These are phyloP conservation scores for Neostethus bicornis DNA, from an alignment of 2,797 vertebrate genomes.

Conservation along the genomic window DNA sequence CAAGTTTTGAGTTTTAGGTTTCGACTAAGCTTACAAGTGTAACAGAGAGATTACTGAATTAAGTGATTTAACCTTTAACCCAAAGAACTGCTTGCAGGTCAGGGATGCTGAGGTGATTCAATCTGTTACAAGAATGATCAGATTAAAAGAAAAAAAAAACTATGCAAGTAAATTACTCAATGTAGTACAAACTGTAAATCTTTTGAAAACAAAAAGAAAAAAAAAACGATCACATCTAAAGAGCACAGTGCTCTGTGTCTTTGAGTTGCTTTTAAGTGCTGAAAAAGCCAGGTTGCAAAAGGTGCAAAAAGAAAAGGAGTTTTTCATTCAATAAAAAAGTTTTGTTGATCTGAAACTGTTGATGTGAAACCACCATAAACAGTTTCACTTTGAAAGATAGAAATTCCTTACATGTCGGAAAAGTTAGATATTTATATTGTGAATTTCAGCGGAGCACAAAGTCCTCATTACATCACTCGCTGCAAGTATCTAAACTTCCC, in stretches of 20 bases:
- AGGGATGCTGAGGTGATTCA: not conserved
- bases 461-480: conserved; percentile 53
- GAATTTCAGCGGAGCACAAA: conserved; percentile 49
- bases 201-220: not conserved
- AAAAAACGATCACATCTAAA: not conserved
- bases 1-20: not conserved
- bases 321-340: conserved; percentile 5
- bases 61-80: conserved; percentile 2
- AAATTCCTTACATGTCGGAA: conserved; percentile 25
- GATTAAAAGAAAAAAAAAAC: not conserved
- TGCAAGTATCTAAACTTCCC: conserved; percentile 11
- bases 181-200: conserved; percentile 1
- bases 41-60: conserved; percentile 5
- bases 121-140: not conserved
- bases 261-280: not conserved
- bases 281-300: not conserved
- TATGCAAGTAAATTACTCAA: conserved; percentile 7
- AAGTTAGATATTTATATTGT: conserved; percentile 19
- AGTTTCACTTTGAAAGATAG: conserved; percentile 9
- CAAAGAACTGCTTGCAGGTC: not conserved
- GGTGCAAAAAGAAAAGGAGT: not conserved
- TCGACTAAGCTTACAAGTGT: not conserved
- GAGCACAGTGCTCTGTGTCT: not conserved
- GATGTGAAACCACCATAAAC: conserved; percentile 20
- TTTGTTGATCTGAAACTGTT: conserved; percentile 6